phyloP scores from a whole-genome alignment of 2,888 invertebrate species.

The Sipha maydis region DNA sequence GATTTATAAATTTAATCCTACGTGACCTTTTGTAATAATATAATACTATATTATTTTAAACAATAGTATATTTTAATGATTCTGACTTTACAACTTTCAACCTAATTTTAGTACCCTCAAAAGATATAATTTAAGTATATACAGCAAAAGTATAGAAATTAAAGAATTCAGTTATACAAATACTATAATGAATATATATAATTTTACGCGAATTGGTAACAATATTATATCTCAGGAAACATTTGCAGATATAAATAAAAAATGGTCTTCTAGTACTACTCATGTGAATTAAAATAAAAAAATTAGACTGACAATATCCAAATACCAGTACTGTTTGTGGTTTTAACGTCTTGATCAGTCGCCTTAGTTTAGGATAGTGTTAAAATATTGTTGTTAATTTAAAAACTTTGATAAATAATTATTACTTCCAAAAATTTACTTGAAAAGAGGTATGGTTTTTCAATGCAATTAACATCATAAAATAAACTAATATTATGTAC shows the following conservation, averaged over 20 bases:
- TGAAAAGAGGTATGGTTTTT: too few relatives aligned
- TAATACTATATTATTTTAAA: background rate
- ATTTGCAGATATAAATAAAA: background rate
- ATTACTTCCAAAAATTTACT: too few relatives aligned
- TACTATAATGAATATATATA: background rate
- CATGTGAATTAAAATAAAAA: background rate
- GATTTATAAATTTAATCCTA: background rate
- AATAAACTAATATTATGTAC: too few relatives aligned
- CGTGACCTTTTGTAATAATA: background rate
- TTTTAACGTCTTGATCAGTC: too few relatives aligned
- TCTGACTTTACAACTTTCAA: background rate
- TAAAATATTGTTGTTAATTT: background rate
- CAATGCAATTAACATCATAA: too few relatives aligned
- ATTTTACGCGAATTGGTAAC: background rate
- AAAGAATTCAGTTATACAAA: background rate
- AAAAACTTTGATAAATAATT: background rate
- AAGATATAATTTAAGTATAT: background rate
- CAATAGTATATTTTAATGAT: background rate
- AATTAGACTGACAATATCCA: too few relatives aligned
- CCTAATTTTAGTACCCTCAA: background rate
- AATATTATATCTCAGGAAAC: background rate
- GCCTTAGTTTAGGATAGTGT: too few relatives aligned
- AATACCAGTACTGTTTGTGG: too few relatives aligned
- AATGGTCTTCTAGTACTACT: background rate
- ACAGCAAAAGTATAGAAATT: background rate